phyloP scores from a whole-genome alignment of 2,113 vertebrate genomes.

The Rhinichthys klamathensis region DNA sequence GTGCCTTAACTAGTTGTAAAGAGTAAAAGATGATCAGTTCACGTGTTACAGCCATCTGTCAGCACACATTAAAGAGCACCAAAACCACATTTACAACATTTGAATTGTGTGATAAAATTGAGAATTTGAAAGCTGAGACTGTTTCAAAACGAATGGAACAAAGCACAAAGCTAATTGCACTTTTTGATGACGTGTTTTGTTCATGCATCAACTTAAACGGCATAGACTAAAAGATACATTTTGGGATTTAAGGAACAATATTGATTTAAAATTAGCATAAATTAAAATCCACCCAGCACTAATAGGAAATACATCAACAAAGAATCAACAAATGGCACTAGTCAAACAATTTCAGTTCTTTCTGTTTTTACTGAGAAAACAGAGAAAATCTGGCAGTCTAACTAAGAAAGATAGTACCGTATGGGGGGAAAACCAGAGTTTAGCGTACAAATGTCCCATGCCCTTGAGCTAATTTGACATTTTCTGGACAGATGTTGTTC shows the following conservation, averaged over 20 bases:
- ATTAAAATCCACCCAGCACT: neutral
- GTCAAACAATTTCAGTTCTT: neutral
- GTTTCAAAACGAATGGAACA: too few species aligned
- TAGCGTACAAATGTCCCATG: constrained; percentile 24
- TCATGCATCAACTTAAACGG: too few species aligned
- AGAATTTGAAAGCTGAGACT: too few species aligned
- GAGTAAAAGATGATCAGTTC: too few species aligned
- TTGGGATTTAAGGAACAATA: neutral
- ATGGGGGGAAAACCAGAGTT: neutral
- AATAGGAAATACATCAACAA: neutral
- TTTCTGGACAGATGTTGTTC: constrained; percentile 46
- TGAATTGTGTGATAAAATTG: too few species aligned
- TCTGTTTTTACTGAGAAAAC: neutral
- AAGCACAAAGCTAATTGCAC: too few species aligned
- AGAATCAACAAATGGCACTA: neutral
- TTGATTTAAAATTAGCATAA: neutral
- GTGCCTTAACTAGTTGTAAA: neutral
- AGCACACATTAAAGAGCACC: neutral
- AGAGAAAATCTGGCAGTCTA: neutral
- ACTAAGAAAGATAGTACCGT: constrained; percentile 24
- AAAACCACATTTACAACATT: too few species aligned
- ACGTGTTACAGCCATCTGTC: too few species aligned
- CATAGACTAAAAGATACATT: too few species aligned
- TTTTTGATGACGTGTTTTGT: too few species aligned
- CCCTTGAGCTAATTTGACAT: constrained; percentile 38